Percentiles rank a stretch among this genome's conserved stretches.
These are phyloP conservation scores for Anser brachyrhynchus DNA, from an alignment of 2,113 vertebrate genomes.

Conservation along the genomic window DNA sequence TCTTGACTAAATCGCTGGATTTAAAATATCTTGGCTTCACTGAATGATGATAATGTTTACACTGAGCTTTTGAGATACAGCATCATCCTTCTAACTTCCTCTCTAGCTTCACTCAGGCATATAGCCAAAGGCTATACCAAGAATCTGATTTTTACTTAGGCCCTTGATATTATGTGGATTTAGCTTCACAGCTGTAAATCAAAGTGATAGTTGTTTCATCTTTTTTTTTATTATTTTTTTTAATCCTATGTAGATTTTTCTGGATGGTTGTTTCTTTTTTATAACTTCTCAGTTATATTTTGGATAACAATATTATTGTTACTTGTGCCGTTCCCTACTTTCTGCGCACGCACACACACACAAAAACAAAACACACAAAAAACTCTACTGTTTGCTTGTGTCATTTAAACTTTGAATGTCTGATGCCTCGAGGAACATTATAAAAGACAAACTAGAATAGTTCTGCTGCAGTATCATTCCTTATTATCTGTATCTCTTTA, in stretches of 20 bases:
- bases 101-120: neutral
- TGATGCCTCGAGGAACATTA: neutral
- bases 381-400: neutral
- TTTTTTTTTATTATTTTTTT: neutral
- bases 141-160: neutral
- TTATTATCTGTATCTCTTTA: neutral
- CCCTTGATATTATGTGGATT: neutral
- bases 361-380: neutral
- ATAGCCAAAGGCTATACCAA: neutral
- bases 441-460: neutral
- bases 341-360: neutral
- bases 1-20: neutral
- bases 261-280: neutral
- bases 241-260: neutral
- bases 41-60: neutral
- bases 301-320: neutral
- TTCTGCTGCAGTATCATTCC: neutral
- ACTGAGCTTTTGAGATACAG: neutral
- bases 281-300: neutral
- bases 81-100: neutral
- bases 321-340: neutral
- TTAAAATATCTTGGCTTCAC: neutral
- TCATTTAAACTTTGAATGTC: neutral
- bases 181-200: neutral
- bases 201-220: neutral